These are phyloP conservation scores for Hoplostethus atlanticus DNA, from an alignment of 2,797 vertebrate species.

Conservation along the genomic window DNA sequence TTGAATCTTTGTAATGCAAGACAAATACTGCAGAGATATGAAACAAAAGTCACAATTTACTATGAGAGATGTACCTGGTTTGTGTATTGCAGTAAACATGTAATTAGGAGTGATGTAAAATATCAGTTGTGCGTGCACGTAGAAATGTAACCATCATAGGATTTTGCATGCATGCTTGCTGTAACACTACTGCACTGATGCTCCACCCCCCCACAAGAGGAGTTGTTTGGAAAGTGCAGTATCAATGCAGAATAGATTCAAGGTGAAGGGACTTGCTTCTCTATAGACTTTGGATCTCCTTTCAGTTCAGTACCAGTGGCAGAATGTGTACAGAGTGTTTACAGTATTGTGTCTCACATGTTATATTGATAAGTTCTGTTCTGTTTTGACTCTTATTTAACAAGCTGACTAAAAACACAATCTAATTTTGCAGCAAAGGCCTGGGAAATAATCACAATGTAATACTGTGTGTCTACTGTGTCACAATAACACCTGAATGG, in stretches of 20 bases:
- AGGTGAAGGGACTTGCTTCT: background rate
- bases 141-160: background rate
- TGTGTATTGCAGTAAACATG: constrained; percentile 1
- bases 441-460: background rate
- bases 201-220: no score
- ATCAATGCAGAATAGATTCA: background rate
- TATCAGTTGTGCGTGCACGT: constrained; percentile 19
- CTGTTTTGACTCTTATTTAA: no score
- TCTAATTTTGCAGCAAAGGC: constrained; percentile 9
- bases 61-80: background rate
- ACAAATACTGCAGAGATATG: background rate
- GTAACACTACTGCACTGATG: no score
- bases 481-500: no score
- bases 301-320: constrained; percentile 13
- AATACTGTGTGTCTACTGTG: no score
- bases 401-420: constrained; percentile 12
- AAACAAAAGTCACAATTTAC: background rate
- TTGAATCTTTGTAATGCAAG: background rate
- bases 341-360: constrained; percentile 28
- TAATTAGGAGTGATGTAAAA: constrained; percentile 10
- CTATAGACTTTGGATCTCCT: background rate
- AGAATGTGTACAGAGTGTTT: constrained; percentile 24
- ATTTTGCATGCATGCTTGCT: constrained; percentile 3
- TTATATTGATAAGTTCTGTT: constrained; percentile 16
- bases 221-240: background rate